Evolutionary conservation across 2,888 invertebrate species (phyloP), one percentile per base, ranked within the genome.

Genomic region (Melolontha melolontha): DNA sequence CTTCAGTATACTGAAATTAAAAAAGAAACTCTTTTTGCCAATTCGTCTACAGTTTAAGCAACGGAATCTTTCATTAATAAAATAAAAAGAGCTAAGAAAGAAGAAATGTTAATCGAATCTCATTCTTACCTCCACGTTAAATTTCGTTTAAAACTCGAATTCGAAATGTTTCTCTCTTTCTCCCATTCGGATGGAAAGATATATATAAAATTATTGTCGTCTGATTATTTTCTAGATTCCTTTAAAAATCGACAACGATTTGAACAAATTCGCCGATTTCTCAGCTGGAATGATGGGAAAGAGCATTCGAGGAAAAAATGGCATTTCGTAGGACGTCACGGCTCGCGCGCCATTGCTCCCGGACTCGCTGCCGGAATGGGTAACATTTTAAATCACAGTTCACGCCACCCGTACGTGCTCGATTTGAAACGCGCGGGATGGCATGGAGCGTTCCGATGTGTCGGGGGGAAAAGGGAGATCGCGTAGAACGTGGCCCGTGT

Each of bases 321-420:
- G 44, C 55, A 66, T 66, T 34, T 6, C 40, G 39, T 40, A 49
- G 39, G 55, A 50, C 57, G 66, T 57, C 66, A 55, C 66, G 57
- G 55, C 39, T 41, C 54, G 65, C 54, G 47, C 66, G 17, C 50
- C 52, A 52, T 52, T 29, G 51, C 64, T 42, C 42, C 42, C 51
- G n/a, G 50, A 41, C 52, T 57, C 55, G 66, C 40, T 68, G 64
- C 67, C 52, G 66, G 69, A 72, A 72, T 70, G 54, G 59, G 71
- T 47, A 63, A 70, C 63, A 70, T 63, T 70, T 68, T 73, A 73
- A 73, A 75, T 75, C 75, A 73, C 74, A 72, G 71, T 74, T 73
- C 68, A 73, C 73, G 72, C 74, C 72, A 68, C 68, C 64, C 67
- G 71, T 72, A 75, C 75, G 73, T 75, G 74, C 72, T 71, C 73